Percentiles rank a stretch among this genome's conserved stretches.
Evolutionary conservation across 1,140 invertebrate genomes (phyloP).

Genomic region (Tribolium madens): DNA sequence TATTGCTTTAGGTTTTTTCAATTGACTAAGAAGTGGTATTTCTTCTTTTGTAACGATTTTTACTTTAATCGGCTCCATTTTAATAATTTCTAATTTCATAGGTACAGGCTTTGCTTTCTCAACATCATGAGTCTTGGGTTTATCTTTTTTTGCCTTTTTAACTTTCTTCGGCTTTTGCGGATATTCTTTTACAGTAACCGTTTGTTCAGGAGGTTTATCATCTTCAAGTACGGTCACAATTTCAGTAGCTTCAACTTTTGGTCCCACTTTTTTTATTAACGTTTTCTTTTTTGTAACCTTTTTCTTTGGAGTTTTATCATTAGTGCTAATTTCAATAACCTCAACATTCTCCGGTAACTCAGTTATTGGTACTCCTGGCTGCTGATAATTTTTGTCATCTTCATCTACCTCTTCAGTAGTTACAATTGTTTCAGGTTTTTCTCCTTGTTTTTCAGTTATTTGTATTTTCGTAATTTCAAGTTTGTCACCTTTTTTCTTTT

Average conservation of each 20-base stretch:
- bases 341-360: conserved; percentile 66
- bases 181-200: conserved; percentile 55
- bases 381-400: conserved; percentile 45
- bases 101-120: conserved; percentile 64
- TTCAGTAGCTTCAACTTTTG: conserved; percentile 61
- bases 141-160: conserved; percentile 54
- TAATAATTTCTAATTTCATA: conserved; percentile 52
- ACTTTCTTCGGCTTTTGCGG: conserved; percentile 67
- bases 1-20: conserved; percentile 60
- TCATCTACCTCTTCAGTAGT: conserved; percentile 47
- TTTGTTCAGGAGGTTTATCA: conserved; percentile 59
- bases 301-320: conserved; percentile 64
- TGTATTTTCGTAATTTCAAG: conserved; percentile 53
- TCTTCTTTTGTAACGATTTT: conserved; percentile 51
- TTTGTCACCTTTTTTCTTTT: conserved; percentile 52
- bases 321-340: conserved; percentile 65
- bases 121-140: conserved; percentile 69
- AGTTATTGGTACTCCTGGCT: conserved; percentile 48
- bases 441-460: conserved; percentile 40
- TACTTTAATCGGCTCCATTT: conserved; percentile 54
- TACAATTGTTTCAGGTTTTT: conserved; percentile 48
- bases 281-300: conserved; percentile 60
- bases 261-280: conserved; percentile 58
- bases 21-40: conserved; percentile 53
- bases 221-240: conserved; percentile 62